phyloP scores from a whole-genome alignment of 2,888 invertebrate species.

The Byasa hedistus region DNA sequence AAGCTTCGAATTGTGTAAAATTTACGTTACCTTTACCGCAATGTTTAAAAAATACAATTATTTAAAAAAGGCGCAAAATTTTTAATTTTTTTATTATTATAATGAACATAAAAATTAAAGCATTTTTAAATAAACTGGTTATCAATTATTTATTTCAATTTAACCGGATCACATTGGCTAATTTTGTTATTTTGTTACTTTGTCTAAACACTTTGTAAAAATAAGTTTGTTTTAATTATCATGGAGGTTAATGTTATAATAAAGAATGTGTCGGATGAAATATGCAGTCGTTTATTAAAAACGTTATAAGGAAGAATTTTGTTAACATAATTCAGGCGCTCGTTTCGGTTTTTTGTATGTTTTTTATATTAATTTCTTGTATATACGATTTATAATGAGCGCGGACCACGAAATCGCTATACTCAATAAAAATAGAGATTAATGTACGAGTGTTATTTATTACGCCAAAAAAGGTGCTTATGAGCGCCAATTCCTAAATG shows the following conservation, averaged over 20 bases:
- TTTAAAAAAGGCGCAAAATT: background rate
- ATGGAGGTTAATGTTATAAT: background rate
- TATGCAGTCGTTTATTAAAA: background rate
- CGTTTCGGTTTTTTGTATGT: background rate
- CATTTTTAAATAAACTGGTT: too few species aligned
- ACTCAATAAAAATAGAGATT: slow-evolving; percentile 25
- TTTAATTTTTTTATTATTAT: too few species aligned
- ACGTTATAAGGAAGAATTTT: background rate
- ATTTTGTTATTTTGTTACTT: background rate
- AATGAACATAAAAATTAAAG: too few species aligned
- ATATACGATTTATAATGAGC: slow-evolving; percentile 16
- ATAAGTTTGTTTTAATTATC: background rate
- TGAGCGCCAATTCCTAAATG: background rate
- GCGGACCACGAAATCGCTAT: slow-evolving; percentile 30
- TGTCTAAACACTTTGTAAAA: background rate
- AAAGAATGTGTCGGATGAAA: background rate
- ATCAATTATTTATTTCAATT: too few species aligned
- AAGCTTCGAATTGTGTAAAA: slow-evolving; percentile 14
- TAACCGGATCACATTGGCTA: too few species aligned
- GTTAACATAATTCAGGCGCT: background rate
- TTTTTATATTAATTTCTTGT: background rate
- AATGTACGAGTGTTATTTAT: slow-evolving; percentile 6
- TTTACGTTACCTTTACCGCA: background rate
- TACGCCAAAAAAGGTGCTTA: background rate
- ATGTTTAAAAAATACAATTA: background rate